Conservation (phyloP, 1,140 invertebrate species). For the Drosophila virilis region DNA sequence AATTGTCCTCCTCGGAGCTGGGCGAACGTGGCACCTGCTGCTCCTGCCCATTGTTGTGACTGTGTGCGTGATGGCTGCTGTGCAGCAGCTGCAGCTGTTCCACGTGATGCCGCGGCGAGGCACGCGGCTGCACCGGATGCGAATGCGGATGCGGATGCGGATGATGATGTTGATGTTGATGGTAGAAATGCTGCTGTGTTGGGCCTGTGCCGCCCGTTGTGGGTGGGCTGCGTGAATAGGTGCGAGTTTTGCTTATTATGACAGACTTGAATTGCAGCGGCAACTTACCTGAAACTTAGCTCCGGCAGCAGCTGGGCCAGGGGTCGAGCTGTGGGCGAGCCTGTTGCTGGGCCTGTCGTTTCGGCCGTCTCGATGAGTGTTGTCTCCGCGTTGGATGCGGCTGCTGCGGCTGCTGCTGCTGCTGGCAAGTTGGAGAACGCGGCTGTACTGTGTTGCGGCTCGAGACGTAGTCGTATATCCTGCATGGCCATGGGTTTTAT, state of each 20-base stretch:
- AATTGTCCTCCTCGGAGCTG: constrained; percentile 93
- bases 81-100: constrained; percentile 70
- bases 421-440: constrained; percentile 49
- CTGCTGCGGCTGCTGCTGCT: constrained; percentile 16
- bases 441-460: constrained; percentile 72
- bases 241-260: constrained; percentile 4
- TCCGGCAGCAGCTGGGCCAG: constrained; percentile 19
- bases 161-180: constrained; percentile 44
- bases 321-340: constrained; percentile 9
- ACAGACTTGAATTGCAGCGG: neutral
- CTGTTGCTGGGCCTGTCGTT: constrained; percentile 21
- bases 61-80: constrained; percentile 62
- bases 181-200: constrained; percentile 30
- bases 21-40: constrained; percentile 87
- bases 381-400: constrained; percentile 53
- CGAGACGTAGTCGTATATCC: constrained; percentile 77
- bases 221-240: constrained; percentile 2
- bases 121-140: constrained; percentile 37
- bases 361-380: constrained; percentile 62
- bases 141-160: constrained; percentile 31
- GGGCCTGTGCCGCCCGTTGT: constrained; percentile 5
- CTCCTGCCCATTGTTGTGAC: constrained; percentile 57
- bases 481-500: constrained; percentile 62
- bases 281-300: constrained; percentile 56
- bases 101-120: constrained; percentile 61